Conservation (phyloP, 2,888 invertebrate species). For the Pandemis corylana region DNA sequence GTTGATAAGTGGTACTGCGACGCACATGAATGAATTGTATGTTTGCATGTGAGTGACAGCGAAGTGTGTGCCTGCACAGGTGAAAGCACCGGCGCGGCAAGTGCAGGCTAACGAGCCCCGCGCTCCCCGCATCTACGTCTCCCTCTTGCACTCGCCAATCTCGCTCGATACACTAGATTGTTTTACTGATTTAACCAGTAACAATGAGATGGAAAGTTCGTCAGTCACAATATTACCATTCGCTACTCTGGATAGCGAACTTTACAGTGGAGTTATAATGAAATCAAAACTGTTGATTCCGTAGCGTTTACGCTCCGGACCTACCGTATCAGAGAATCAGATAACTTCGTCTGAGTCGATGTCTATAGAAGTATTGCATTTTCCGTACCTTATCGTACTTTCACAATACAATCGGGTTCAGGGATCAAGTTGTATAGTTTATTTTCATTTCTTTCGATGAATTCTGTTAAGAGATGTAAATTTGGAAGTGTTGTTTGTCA, state of each 20-base stretch:
- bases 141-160: conserved; percentile 59
- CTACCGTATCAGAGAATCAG: neutral
- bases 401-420: neutral
- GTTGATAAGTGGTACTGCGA: conserved; percentile 29
- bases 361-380: neutral
- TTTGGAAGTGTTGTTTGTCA: neutral
- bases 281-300: neutral
- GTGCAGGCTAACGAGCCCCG: conserved; percentile 67
- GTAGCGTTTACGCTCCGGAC: neutral
- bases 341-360: neutral
- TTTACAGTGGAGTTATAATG: neutral
- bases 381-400: neutral
- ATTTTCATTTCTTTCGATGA: neutral
- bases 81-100: conserved; percentile 81
- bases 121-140: conserved; percentile 56
- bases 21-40: conserved; percentile 53
- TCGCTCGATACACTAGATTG: conserved; percentile 78
- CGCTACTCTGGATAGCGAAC: conserved; percentile 51
- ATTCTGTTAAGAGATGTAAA: neutral
- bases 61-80: conserved; percentile 59
- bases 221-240: conserved; percentile 79
- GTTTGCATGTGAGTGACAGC: conserved; percentile 68
- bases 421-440: neutral
- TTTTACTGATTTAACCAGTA: conserved; percentile 78
- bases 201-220: conserved; percentile 82